A percentile compares a stretch with the other conserved stretches of the same genome.
These are phyloP conservation scores for Anoplius nigerrimus DNA, from an alignment of 2,888 invertebrate genomes.

Conservation along the genomic window DNA sequence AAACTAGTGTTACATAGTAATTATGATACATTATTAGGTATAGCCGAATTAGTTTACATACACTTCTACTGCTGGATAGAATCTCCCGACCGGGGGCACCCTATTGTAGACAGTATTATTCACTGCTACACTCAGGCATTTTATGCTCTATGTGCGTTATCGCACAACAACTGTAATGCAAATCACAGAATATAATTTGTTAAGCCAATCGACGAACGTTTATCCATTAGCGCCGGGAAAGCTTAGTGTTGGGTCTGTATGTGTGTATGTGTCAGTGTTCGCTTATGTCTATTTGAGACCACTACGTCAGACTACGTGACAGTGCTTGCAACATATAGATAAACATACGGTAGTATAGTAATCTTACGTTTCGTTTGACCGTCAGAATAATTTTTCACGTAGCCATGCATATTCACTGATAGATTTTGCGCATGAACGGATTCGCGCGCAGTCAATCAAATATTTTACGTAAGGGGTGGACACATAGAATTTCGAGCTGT, in stretches of 20 bases:
- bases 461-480: not conserved
- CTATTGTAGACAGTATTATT: conserved; percentile 71
- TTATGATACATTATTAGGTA: conserved; percentile 70
- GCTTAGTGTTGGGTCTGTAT: conserved; percentile 12
- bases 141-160: conserved; percentile 71
- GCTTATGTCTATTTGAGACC: not conserved
- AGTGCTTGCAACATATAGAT: too few relatives aligned
- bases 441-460: too few relatives aligned
- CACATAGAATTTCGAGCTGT: not conserved
- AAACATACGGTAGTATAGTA: too few relatives aligned
- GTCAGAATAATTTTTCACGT: conserved; percentile 3
- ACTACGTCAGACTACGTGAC: too few relatives aligned
- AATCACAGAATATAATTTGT: conserved; percentile 73
- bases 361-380: not conserved
- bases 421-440: too few relatives aligned
- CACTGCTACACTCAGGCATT: conserved; percentile 72
- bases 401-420: not conserved
- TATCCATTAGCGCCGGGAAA: conserved; percentile 60
- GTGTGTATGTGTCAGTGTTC: conserved; percentile 11
- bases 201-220: conserved; percentile 69
- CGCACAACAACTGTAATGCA: conserved; percentile 73
- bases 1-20: conserved; percentile 58
- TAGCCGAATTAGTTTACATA: conserved; percentile 74
- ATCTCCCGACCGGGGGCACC: conserved; percentile 71
- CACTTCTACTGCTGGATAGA: conserved; percentile 74